A percentile compares a stretch with the other conserved stretches of the same genome.
phyloP scores from a whole-genome alignment of 1,140 invertebrate species.

The Lordiphosa collinella region DNA sequence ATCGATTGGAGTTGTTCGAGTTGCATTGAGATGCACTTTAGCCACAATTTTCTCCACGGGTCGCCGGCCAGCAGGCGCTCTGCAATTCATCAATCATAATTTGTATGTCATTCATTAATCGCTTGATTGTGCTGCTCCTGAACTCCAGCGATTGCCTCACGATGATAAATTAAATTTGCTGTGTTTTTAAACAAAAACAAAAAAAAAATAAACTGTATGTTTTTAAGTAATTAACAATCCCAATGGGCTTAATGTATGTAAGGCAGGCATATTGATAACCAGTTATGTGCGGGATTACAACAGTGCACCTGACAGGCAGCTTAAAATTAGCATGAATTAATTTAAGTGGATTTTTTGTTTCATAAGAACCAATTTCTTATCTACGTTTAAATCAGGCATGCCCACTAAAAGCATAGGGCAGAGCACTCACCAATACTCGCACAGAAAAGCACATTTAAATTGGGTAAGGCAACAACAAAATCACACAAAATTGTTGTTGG shows the following conservation, averaged over 20 bases:
- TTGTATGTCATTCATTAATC: constrained; percentile 72
- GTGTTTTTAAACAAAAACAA: background rate
- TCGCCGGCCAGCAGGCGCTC: constrained; percentile 39
- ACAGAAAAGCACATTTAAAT: too few species aligned
- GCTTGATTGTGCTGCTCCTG: constrained; percentile 48
- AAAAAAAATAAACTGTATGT: constrained; percentile 23
- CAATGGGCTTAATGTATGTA: constrained; percentile 25
- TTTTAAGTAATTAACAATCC: constrained; percentile 33
- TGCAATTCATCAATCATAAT: constrained; percentile 72
- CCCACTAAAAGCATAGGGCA: too few species aligned
- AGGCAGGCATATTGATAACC: constrained; percentile 23
- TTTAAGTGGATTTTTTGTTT: too few species aligned
- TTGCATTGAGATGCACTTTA: constrained; percentile 57
- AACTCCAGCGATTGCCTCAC: constrained; percentile 56
- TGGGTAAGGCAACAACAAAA: too few species aligned
- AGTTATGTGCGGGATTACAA: constrained; percentile 13
- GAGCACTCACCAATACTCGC: too few species aligned
- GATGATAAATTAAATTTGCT: constrained; percentile 60
- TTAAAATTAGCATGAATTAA: background rate
- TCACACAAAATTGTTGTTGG: too few species aligned
- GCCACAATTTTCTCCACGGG: constrained; percentile 67
- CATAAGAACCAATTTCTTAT: too few species aligned
- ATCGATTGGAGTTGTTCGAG: constrained; percentile 31
- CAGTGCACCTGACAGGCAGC: constrained; percentile 28
- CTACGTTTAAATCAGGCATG: too few species aligned